A percentile compares a stretch with the other conserved stretches of the same genome.
These are phyloP conservation scores for Virgularia gustaviana DNA, from an alignment of 92 coral and sea anemone genomes.

Conservation along the genomic window DNA sequence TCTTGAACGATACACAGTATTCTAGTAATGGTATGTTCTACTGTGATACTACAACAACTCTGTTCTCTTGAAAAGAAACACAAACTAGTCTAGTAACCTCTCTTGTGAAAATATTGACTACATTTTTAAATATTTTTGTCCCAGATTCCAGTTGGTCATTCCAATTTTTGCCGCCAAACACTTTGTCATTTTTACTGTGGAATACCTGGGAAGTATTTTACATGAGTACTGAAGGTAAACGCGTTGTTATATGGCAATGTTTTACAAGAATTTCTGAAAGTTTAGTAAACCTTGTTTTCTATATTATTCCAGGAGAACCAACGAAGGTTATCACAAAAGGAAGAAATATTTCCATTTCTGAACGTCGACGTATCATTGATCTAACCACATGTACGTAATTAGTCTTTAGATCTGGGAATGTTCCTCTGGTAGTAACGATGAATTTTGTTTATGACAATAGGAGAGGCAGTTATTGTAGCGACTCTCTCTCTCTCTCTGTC, in stretches of 20 bases:
- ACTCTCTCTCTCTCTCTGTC: background rate
- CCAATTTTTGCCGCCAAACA: conserved; percentile 29
- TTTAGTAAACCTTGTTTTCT: background rate
- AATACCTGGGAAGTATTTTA: conserved; percentile 28
- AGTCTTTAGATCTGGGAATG: background rate
- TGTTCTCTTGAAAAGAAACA: background rate
- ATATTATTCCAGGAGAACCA: conserved; percentile 3
- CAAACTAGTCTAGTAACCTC: no score
- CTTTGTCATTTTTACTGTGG: conserved; percentile 23
- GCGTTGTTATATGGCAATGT: background rate
- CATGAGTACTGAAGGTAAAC: background rate
- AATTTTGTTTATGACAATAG: no score
- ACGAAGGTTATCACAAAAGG: background rate
- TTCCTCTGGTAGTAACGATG: background rate
- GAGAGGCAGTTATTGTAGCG: no score
- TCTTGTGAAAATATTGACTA: background rate
- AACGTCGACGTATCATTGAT: conserved; percentile 1
- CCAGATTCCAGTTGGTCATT: conserved; percentile 31
- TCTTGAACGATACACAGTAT: background rate
- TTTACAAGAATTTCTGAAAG: background rate
- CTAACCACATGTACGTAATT: conserved; percentile 18
- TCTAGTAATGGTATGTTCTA: conserved; percentile 2
- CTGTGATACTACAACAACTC: no score
- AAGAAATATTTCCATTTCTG: background rate
- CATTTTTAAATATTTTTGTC: no score